Conservation (phyloP, 1,140 invertebrate genomes). For the honey bee (Apis mellifera) region Amel_HAv3.1 CM009935.2:6090501-6091000, state of each 20-base stretch:
- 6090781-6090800: slow-evolving; percentile 8
- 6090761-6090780: not conserved
- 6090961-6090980: not conserved
- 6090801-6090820: not conserved
- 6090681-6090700: not conserved
- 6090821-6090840: slow-evolving; percentile 20
- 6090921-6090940: not conserved
- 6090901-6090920: slow-evolving; percentile 15
- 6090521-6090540: too few species aligned
- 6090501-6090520: too few species aligned
- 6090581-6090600: too few species aligned
- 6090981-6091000: not conserved
- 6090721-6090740: slow-evolving; percentile 12
- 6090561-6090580: too few species aligned
- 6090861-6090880: too few species aligned
- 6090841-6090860: not conserved
- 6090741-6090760: not conserved
- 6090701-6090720: slow-evolving; percentile 20
- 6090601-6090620: too few species aligned
- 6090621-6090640: not conserved
- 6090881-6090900: not conserved
- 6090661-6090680: slow-evolving; percentile 5
- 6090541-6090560: too few species aligned
- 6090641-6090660: not conserved
- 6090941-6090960: slow-evolving; percentile 8